These are phyloP conservation scores for Cantharis nigra DNA, from an alignment of 2,888 invertebrate species.

Conservation along the genomic window DNA sequence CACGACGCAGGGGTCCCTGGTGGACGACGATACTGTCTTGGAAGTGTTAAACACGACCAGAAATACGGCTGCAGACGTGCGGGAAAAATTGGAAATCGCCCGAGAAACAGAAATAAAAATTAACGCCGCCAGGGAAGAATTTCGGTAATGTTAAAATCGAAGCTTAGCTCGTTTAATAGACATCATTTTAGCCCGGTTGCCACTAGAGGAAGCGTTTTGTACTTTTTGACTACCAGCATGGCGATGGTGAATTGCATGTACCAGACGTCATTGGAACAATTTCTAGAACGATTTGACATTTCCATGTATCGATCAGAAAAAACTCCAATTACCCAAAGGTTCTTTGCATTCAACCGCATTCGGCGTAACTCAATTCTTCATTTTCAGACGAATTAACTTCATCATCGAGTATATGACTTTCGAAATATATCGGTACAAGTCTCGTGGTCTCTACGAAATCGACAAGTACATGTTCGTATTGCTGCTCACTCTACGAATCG, in stretches of 20 bases:
- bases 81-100: conserved; percentile 77
- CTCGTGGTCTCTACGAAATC: conserved; percentile 79
- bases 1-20: conserved; percentile 82
- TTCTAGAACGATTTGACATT: conserved; percentile 82
- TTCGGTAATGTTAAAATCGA: conserved; percentile 48
- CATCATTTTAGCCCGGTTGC: conserved; percentile 72
- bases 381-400: conserved; percentile 63
- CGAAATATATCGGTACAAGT: conserved; percentile 80
- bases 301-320: conserved; percentile 75
- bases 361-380: not conserved
- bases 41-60: conserved; percentile 81
- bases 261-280: conserved; percentile 85
- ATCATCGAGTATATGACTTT: conserved; percentile 84
- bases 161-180: not conserved
- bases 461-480: conserved; percentile 86
- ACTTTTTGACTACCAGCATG: conserved; percentile 88
- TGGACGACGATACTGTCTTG: conserved; percentile 85
- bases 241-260: conserved; percentile 88
- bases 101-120: conserved; percentile 84
- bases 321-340: conserved; percentile 64
- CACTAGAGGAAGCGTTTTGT: conserved; percentile 82
- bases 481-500: conserved; percentile 80
- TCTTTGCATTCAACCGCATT: not conserved
- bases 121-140: conserved; percentile 83
- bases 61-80: conserved; percentile 80